Base-by-base conservation (phyloP, 2,888 invertebrate genomes). In the Cheilosia variabilis region DNA sequence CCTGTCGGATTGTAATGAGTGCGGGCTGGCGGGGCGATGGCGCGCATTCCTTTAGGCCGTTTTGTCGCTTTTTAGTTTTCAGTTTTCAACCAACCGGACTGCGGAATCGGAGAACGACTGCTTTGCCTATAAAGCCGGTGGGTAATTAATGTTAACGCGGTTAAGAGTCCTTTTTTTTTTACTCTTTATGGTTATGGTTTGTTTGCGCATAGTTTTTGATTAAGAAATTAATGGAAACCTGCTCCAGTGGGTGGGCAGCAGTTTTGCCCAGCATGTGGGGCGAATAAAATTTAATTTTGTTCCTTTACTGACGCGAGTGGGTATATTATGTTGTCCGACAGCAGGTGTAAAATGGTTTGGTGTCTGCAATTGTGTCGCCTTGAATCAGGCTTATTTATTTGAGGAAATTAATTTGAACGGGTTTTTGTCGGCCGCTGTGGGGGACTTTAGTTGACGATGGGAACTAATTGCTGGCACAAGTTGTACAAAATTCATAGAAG, bases 71-170 rank as follows among this genome's bases (percentile, higher is more conserved):
- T 24, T 52, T 15, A 9, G 2, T 31, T 31, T 31, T 31, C 31
- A 17, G 9, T 31, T 31, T 31, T 31, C 31, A n/a, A 17, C 17
- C 27, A 19, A 19, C 15, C n/a, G 24, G 62, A 75, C 81, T 43
- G 31, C 31, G 76, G 72, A 60, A 62, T 50, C 27, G 10, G 19
- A n/a, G 60, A 17, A 10, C 24, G 24, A 34, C 9, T 60, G 58
- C 72, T 83, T 83, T 77, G 66, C 34, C 50, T 76, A 47, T 34
- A 50, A 71, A 62, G 73, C 24, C 31, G 31, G 31, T 22, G 37
- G 58, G 81, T 86, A 86, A 86, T 86, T 86, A 86, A 86, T 77
- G 81, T 76, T 80, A 71, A 76, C 76, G 63, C 81, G 66, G 53
- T 76, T 76, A 63, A 43, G 24, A 31, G 9, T 7, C 0, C 4